Evolutionary conservation across 2,888 invertebrate species (phyloP).

Genomic region (Trichogramma evanescens): DNA sequence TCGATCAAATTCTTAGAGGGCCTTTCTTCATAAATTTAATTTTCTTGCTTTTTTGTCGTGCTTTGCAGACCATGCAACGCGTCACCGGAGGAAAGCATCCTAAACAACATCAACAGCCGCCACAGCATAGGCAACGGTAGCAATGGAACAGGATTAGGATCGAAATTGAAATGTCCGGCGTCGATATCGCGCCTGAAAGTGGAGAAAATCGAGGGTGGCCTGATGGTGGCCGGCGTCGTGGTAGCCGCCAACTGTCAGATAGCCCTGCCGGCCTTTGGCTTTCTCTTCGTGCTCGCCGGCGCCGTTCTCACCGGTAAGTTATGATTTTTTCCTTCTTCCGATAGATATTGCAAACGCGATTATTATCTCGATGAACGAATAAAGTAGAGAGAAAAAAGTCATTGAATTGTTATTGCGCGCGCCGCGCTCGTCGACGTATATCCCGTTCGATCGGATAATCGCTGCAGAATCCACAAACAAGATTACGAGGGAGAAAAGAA

Average conservation of each 20-base stretch:
- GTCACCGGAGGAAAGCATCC: slow-evolving; percentile 51
- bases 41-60: slow-evolving; percentile 19
- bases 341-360: too few species aligned
- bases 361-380: too few species aligned
- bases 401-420: too few species aligned
- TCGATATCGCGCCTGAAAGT: slow-evolving; percentile 64
- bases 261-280: slow-evolving; percentile 69
- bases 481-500: too few species aligned
- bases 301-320: slow-evolving; percentile 65
- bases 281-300: slow-evolving; percentile 68
- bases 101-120: slow-evolving; percentile 29
- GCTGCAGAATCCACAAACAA: too few species aligned
- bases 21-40: background rate
- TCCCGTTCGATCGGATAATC: too few species aligned
- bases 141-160: slow-evolving; percentile 18
- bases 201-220: slow-evolving; percentile 70
- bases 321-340: too few species aligned
- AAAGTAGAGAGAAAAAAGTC: too few species aligned
- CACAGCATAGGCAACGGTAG: slow-evolving; percentile 13
- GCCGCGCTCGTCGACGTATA: too few species aligned
- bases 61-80: slow-evolving; percentile 55
- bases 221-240: slow-evolving; percentile 70
- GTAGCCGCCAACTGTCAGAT: slow-evolving; percentile 73
- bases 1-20: background rate
- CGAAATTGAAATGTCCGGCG: slow-evolving; percentile 54